Percentiles rank a stretch among this genome's conserved stretches.
phyloP scores from a whole-genome alignment of 2,888 invertebrate species.

The Drosophila ochracea region DNA sequence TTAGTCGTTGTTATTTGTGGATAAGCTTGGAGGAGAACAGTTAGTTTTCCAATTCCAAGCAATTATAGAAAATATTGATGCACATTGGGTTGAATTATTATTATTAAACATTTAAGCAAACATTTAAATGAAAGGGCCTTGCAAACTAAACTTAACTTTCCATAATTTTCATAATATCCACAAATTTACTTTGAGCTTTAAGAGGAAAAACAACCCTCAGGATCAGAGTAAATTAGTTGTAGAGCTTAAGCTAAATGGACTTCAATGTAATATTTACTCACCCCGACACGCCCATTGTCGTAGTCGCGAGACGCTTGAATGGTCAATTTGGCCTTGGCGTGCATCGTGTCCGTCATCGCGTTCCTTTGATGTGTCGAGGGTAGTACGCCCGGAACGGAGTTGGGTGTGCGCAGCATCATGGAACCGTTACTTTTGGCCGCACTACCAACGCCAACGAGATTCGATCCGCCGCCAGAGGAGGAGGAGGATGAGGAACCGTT shows the following conservation, averaged over 20 bases:
- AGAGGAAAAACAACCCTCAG: not conserved
- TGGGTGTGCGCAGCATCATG: constrained; percentile 69
- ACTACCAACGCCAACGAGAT: constrained; percentile 55
- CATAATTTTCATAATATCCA: not conserved
- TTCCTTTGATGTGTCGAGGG: constrained; percentile 88
- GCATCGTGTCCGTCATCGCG: constrained; percentile 93
- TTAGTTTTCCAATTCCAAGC: not conserved
- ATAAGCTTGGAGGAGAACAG: not conserved
- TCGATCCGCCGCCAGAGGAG: constrained; percentile 46
- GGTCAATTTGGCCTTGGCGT: constrained; percentile 93
- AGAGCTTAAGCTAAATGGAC: constrained; percentile 4
- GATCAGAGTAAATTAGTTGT: constrained; percentile 2
- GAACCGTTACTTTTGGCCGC: constrained; percentile 70
- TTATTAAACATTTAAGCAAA: not conserved
- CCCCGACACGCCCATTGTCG: constrained; percentile 89
- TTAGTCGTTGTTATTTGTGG: not conserved
- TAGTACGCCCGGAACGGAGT: constrained; percentile 63
- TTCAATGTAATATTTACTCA: constrained; percentile 55
- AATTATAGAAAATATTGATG: not conserved
- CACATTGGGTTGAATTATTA: not conserved
- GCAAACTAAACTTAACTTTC: not conserved
- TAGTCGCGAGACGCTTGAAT: constrained; percentile 91
- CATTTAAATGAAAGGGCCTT: not conserved
- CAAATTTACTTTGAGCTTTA: not conserved
- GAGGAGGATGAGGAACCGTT: constrained; percentile 33